These are phyloP conservation scores for Sabatieria punctata DNA, from an alignment of 2,888 invertebrate genomes.

Conservation along the genomic window DNA sequence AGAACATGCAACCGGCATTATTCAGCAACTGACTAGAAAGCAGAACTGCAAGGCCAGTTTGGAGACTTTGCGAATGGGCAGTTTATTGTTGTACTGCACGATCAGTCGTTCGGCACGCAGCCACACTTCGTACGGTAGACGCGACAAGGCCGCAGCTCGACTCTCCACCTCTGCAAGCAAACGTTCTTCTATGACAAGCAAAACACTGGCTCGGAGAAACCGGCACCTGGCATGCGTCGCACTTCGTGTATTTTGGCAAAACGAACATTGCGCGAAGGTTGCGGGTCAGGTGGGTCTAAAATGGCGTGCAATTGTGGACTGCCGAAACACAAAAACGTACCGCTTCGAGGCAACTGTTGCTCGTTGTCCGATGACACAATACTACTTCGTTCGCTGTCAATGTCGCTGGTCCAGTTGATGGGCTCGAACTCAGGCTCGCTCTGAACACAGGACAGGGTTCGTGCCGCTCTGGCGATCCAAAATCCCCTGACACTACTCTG, in stretches of 20 bases:
- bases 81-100: constrained; percentile 49
- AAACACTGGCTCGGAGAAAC: constrained; percentile 1
- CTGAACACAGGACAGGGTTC: background rate
- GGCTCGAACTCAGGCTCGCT: constrained; percentile 8
- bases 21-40: constrained; percentile 48
- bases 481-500: too few relatives aligned
- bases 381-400: constrained; percentile 2
- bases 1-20: too few relatives aligned
- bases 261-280: constrained; percentile 51
- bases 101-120: constrained; percentile 62
- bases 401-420: constrained; percentile 2
- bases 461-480: too few relatives aligned
- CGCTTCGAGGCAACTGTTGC: background rate
- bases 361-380: background rate
- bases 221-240: constrained; percentile 31
- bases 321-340: background rate
- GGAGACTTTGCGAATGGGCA: constrained; percentile 55
- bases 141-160: constrained; percentile 72
- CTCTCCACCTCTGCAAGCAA: constrained; percentile 44
- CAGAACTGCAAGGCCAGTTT: constrained; percentile 69
- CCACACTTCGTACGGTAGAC: constrained; percentile 83
- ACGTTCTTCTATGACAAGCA: background rate
- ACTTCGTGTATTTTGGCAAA: constrained; percentile 62
- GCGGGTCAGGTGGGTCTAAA: background rate
- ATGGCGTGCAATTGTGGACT: background rate